Percentiles rank a stretch among this genome's conserved stretches.
These are phyloP conservation scores for Spisula solida DNA, from an alignment of 2,888 invertebrate genomes.

Conservation along the genomic window DNA sequence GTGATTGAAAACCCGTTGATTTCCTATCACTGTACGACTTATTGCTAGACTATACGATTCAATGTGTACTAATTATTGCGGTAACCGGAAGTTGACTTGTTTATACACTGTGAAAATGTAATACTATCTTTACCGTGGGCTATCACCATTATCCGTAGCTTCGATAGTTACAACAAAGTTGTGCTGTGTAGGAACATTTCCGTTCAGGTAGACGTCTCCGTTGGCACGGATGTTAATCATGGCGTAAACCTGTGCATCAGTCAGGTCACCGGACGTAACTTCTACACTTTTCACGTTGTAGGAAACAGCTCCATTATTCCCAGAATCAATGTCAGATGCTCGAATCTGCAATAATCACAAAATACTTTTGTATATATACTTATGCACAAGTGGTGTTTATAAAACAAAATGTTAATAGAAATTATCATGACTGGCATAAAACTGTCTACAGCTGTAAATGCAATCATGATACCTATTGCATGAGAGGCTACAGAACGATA, in stretches of 20 bases:
- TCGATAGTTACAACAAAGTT: conserved; percentile 48
- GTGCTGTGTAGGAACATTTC: conserved; percentile 38
- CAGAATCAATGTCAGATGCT: conserved; percentile 71
- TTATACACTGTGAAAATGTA: too few relatives aligned
- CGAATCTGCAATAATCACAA: conserved; percentile 39
- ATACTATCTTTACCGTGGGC: conserved; percentile 21
- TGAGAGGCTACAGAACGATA: too few relatives aligned
- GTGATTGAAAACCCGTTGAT: too few relatives aligned
- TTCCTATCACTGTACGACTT: too few relatives aligned
- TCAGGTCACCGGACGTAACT: conserved; percentile 28
- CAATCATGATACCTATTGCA: too few relatives aligned
- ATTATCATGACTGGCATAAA: too few relatives aligned
- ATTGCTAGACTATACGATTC: too few relatives aligned
- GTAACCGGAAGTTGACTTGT: too few relatives aligned
- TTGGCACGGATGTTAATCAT: conserved; percentile 4
- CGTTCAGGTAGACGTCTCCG: conserved; percentile 54
- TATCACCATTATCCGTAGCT: conserved; percentile 52
- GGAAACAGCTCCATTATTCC: conserved; percentile 55
- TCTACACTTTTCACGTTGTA: conserved; percentile 63
- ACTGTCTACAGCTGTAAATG: too few relatives aligned
- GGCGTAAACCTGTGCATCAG: conserved; percentile 20
- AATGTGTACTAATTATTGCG: too few relatives aligned
- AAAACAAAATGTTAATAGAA: too few relatives aligned
- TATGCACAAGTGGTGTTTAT: too few relatives aligned
- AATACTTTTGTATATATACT: neutral